A percentile compares a stretch with the other conserved stretches of the same genome.
Conservation (phyloP, 2,113 vertebrate genomes). For the Trachemys scripta region DNA sequence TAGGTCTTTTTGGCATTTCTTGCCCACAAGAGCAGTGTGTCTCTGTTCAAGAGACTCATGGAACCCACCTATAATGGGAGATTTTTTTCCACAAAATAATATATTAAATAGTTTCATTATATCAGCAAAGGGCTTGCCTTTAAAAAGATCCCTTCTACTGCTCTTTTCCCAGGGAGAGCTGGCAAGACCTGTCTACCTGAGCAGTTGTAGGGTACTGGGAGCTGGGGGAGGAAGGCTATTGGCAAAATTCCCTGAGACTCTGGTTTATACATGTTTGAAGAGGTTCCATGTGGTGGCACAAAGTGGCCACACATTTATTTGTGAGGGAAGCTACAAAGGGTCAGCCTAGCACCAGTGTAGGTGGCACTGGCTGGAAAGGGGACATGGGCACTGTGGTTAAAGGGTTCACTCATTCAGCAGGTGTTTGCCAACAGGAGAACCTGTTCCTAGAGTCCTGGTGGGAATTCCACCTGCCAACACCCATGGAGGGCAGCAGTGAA, state of each 20-base stretch:
- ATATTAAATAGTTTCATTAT: background rate
- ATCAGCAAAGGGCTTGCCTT: background rate
- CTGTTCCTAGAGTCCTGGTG: background rate
- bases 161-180: background rate
- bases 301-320: background rate
- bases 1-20: slow-evolving; percentile 68
- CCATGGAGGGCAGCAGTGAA: background rate
- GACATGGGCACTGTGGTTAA: background rate
- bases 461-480: background rate
- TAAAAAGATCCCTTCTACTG: background rate
- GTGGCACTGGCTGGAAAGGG: background rate
- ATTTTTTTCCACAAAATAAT: slow-evolving; percentile 13
- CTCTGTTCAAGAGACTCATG: slow-evolving; percentile 64
- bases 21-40: slow-evolving; percentile 62
- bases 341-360: rapidly evolving
- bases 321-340: background rate
- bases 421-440: background rate
- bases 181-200: slow-evolving; percentile 26
- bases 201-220: slow-evolving; percentile 27
- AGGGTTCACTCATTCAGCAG: background rate
- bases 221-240: slow-evolving; percentile 34
- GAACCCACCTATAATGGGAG: slow-evolving; percentile 33
- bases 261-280: background rate
- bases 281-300: background rate
- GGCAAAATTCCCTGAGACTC: background rate